phyloP scores from a whole-genome alignment of 2,797 vertebrate genomes.

The Coregonus suidteri region DNA sequence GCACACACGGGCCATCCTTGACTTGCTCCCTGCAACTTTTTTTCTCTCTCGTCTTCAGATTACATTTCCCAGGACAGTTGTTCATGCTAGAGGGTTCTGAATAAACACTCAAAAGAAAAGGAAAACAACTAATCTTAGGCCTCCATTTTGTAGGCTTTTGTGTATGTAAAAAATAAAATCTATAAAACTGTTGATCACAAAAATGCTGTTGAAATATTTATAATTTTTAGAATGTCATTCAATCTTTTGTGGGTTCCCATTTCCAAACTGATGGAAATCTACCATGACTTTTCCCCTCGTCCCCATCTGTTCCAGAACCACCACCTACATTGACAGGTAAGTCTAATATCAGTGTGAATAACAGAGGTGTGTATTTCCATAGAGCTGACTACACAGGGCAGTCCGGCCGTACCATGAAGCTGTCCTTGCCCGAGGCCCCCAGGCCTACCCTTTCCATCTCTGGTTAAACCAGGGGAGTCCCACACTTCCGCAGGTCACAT shows the following conservation, averaged over 20 bases:
- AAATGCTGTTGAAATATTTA: not conserved
- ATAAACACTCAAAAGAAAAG: not conserved
- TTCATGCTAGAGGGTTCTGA: not conserved
- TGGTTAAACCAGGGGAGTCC: slow-evolving; percentile 29
- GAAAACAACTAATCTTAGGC: not conserved
- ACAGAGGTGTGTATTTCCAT: slow-evolving; percentile 58
- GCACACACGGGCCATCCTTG: not conserved
- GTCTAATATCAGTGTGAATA: slow-evolving; percentile 47
- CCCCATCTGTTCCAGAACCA: slow-evolving; percentile 20
- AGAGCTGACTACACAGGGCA: slow-evolving; percentile 51
- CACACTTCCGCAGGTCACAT: slow-evolving; percentile 38
- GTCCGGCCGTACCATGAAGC: slow-evolving; percentile 14
- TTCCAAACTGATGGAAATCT: slow-evolving; percentile 32
- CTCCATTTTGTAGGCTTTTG: not conserved
- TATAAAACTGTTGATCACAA: not conserved
- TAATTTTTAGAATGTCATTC: not conserved
- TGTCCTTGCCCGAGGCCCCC: not conserved
- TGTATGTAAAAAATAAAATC: not conserved
- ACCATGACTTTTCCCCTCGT: slow-evolving; percentile 20
- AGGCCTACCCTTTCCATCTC: slow-evolving; percentile 13
- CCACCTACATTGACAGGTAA: slow-evolving; percentile 47
- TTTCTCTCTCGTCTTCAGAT: not conserved
- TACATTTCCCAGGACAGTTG: not conserved
- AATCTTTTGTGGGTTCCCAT: not conserved
- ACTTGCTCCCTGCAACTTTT: not conserved